A percentile compares a stretch with the other conserved stretches of the same genome.
Conservation (phyloP, 2,888 invertebrate species). For the Arrhopalites spinosus region DNA sequence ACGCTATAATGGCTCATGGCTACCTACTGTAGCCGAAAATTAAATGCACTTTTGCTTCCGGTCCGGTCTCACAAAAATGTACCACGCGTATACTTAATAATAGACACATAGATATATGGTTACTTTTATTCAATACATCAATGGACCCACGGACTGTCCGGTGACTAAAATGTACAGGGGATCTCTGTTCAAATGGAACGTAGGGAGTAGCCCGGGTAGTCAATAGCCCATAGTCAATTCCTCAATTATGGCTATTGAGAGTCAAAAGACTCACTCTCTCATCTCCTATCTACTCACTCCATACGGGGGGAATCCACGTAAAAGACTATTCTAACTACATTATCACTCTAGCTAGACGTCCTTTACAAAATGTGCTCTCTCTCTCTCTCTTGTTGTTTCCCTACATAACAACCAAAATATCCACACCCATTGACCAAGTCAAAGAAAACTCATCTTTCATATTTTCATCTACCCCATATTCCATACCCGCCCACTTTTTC, state of each 20-base stretch:
- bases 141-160: too few relatives aligned
- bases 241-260: too few relatives aligned
- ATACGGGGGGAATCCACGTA: neutral
- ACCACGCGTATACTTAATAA: too few relatives aligned
- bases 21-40: constrained; percentile 48
- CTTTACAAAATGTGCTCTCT: neutral
- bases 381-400: neutral
- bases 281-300: constrained; percentile 2
- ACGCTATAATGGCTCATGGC: constrained; percentile 45
- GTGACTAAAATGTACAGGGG: too few relatives aligned
- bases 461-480: neutral
- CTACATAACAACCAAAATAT: too few relatives aligned
- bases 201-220: too few relatives aligned
- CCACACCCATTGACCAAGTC: neutral
- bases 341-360: neutral
- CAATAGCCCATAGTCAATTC: too few relatives aligned
- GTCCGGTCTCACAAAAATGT: constrained; percentile 29
- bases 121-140: too few relatives aligned
- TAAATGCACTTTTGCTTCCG: constrained; percentile 51
- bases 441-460: constrained; percentile 5
- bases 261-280: neutral
- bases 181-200: too few relatives aligned
- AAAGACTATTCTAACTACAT: too few relatives aligned
- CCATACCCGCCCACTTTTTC: too few relatives aligned
- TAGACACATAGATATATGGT: too few relatives aligned